Evolutionary conservation across 2,888 invertebrate species (phyloP), one percentile per base, ranked within the genome.

Genomic region (Bedellia somnulentella): DNA sequence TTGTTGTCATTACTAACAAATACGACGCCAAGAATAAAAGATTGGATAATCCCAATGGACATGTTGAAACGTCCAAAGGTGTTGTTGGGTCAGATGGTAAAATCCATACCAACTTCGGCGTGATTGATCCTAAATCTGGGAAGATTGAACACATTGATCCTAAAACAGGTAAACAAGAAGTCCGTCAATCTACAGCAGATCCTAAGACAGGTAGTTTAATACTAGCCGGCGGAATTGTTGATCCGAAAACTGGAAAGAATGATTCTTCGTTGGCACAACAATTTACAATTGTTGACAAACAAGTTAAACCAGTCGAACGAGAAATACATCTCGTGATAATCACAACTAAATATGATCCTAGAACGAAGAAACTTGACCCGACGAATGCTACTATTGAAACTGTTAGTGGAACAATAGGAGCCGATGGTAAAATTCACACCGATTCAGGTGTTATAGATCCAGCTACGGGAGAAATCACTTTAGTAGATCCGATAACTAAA

Each of bases 401-500:
- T 15, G 81, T 85, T 39, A 81, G 79, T 41, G 85, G 83, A 23
- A 68, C 73, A 14, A 62, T 82, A 3, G 80, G 63, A 9, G 47
- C 67, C 15, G 73, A 78, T 45, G 76, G 77, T 15, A 75, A 61
- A 43, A 73, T 78, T 33, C 57, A 59, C 17, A 84, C 85, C 4
- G 85, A 85, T 44, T 78, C 84, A 32, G 85, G 85, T 9, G 62
- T 80, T 22, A 73, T 86, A 15, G 84, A 86, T 43, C 81, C 81
- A 1, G 70, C 78, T 36, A 80, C 79, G 14, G 82, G 83, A 16
- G 73, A 76, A 46, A 67, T 78, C n/a, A 46, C 58, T 5, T 43
- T 64, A 4, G 67, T 67, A 4, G 70, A 78, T 39, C 71, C 71
- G 2, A 62, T 49, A 37, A 73, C 76, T 2, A 76, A 77, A 13